Conservation (phyloP, 2,888 invertebrate species). For the Oscheius sp. region DNA sequence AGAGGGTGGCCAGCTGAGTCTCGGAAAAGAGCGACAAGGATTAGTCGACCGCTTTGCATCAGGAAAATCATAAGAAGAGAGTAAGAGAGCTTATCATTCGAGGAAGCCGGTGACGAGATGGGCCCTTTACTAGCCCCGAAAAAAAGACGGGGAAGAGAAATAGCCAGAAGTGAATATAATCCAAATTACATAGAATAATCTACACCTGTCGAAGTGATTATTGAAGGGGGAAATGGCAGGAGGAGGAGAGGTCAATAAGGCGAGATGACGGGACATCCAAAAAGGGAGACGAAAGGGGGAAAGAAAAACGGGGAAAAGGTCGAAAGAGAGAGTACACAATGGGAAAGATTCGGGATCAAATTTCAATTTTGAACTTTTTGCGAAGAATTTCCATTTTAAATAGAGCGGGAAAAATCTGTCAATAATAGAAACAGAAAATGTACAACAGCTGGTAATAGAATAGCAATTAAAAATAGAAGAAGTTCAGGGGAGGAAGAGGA, state of each 20-base stretch:
- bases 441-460: too few species aligned
- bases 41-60: not conserved
- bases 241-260: not conserved
- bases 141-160: slow-evolving; percentile 7
- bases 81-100: not conserved
- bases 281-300: not conserved
- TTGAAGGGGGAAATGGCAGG: not conserved
- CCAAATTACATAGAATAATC: too few species aligned
- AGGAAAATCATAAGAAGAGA: not conserved
- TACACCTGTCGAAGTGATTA: not conserved
- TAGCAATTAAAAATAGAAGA: too few species aligned
- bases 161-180: not conserved
- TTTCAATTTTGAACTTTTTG: too few species aligned
- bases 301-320: not conserved
- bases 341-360: too few species aligned
- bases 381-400: too few species aligned
- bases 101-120: too few species aligned
- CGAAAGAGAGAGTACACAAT: slow-evolving; percentile 3
- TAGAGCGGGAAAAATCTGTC: too few species aligned
- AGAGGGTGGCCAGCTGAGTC: too few species aligned
- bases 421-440: too few species aligned
- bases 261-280: not conserved
- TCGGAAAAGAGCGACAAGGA: not conserved
- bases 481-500: too few species aligned
- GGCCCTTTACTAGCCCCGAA: too few species aligned